Base-by-base conservation (phyloP, 2,888 invertebrate genomes). In the Ormyrus rosae region DNA sequence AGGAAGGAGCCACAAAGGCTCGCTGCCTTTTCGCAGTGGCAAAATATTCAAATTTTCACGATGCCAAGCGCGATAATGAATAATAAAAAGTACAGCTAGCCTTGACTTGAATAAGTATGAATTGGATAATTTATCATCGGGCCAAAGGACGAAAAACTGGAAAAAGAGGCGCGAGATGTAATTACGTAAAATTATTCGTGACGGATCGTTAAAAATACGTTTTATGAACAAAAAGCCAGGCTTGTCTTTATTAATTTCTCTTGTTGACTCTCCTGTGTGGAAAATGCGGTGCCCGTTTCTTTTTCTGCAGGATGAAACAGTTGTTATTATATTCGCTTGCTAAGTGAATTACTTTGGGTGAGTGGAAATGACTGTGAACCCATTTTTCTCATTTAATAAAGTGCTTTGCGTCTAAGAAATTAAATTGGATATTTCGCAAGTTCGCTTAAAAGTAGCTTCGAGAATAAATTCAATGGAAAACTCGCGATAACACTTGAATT, bases 91-190 rank as follows among this genome's bases (percentile, higher is more conserved):
- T 19, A 0, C 34, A 65, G 50, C 13, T 1, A n/a, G 8, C 45
- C 8, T 51, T 13, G 11, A 46, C 46, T 70, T 60, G 60, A 71
- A 63, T 72, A 72, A 63, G 72, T 72, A 63, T 63, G 63, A 72
- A 55, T 72, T 63, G 72, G 63, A 46, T 72, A 72, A 72, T 72
- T 72, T 64, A 72, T 72, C 72, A 72, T 55, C 10, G 13, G n/a
- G 11, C 19, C 19, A 71, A 11, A 60, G 53, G 48, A 70, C 48
- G 48, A n/a, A 51, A 64, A 48, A 50, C 6, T 11, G 8, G 34
- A 2, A 7, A 34, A 60, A 58, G 45, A 63, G 46, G 53, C 50
- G 19, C 34, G 71, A 61, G 13, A 51, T 19, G 51, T 63, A 72
- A 72, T 75, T 67, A 53, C 51, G 10, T 13, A 10, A 58, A 68